Percentiles rank a stretch among this genome's conserved stretches.
Conservation (phyloP, 2,113 vertebrate species). For the Chamaetylas fuelleborni region DNA sequence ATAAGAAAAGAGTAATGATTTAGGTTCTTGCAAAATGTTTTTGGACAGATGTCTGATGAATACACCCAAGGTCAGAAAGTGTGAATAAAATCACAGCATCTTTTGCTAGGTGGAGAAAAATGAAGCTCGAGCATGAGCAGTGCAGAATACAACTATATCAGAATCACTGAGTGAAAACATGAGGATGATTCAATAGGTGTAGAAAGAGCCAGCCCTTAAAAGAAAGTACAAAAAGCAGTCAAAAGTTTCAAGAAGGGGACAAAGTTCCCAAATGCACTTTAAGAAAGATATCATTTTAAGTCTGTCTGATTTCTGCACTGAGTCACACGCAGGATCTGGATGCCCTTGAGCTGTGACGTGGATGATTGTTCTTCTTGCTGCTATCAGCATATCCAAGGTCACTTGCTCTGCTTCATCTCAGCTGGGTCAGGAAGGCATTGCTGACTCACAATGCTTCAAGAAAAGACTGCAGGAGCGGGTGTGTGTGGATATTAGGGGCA, state of each 20-base stretch:
- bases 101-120: neutral
- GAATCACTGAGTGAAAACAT: neutral
- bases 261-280: neutral
- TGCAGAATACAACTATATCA: neutral
- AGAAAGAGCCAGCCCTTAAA: neutral
- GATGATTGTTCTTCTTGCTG: slow-evolving; percentile 38
- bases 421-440: slow-evolving; percentile 18
- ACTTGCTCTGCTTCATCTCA: slow-evolving; percentile 14
- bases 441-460: slow-evolving; percentile 32
- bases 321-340: neutral
- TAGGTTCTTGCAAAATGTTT: neutral
- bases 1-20: neutral
- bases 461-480: accelerated
- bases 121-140: neutral
- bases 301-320: neutral
- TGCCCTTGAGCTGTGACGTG: neutral
- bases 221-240: neutral
- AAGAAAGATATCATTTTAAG: neutral
- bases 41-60: neutral
- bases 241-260: neutral
- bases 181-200: neutral
- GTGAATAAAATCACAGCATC: neutral
- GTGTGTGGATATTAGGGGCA: neutral
- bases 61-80: neutral
- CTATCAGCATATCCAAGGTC: slow-evolving; percentile 40